phyloP scores from a whole-genome alignment of 2,888 invertebrate genomes.

The Rhaphigaster nebulosa region DNA sequence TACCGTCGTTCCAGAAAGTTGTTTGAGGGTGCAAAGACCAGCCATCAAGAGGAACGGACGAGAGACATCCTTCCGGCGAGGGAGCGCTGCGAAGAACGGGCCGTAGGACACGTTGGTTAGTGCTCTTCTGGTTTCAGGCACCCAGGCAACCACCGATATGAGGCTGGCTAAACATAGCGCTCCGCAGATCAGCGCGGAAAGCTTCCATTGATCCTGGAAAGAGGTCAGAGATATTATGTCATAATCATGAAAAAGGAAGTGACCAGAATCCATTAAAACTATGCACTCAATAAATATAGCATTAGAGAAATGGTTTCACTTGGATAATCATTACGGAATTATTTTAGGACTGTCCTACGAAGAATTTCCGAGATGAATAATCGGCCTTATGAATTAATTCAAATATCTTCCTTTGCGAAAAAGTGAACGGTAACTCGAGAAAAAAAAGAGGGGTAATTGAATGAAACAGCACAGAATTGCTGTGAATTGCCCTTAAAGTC shows the following conservation, averaged over 20 bases:
- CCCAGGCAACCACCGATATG: not conserved
- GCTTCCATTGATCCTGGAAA: constrained; percentile 40
- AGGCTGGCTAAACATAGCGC: not conserved
- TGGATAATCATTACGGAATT: too few relatives aligned
- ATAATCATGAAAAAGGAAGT: not conserved
- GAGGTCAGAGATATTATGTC: not conserved
- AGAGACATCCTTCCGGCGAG: constrained; percentile 2
- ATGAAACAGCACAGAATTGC: too few relatives aligned
- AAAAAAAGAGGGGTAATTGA: too few relatives aligned
- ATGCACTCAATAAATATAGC: too few relatives aligned
- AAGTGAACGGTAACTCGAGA: too few relatives aligned
- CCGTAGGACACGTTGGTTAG: not conserved
- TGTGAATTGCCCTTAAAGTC: too few relatives aligned
- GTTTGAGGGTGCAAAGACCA: not conserved
- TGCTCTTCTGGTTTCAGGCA: constrained; percentile 11
- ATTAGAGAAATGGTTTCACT: too few relatives aligned
- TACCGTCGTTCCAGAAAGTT: constrained; percentile 53
- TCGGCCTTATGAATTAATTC: too few relatives aligned
- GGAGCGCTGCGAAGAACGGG: constrained; percentile 18
- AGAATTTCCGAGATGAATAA: too few relatives aligned
- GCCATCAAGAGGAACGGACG: constrained; percentile 47
- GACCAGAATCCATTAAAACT: not conserved
- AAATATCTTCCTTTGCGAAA: too few relatives aligned
- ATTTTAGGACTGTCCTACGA: too few relatives aligned
- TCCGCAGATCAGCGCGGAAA: not conserved